These are phyloP conservation scores for Gambelia wislizenii DNA, from an alignment of 2,797 vertebrate species.

Conservation along the genomic window DNA sequence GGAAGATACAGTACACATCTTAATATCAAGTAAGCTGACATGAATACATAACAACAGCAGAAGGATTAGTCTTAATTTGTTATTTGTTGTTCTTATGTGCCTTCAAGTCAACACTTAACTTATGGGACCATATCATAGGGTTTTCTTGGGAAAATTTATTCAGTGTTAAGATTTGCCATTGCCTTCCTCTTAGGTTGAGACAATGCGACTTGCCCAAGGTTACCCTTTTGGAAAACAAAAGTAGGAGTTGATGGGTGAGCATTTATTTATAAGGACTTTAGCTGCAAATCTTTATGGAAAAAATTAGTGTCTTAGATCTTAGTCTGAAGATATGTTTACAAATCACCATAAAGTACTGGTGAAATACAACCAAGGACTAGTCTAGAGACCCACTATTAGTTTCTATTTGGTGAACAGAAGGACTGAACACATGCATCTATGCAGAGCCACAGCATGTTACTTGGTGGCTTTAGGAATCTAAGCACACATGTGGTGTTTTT, in stretches of 20 bases:
- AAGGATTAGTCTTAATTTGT: too few relatives aligned
- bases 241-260: not conserved
- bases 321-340: not conserved
- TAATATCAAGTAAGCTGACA: not conserved
- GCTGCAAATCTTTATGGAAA: not conserved
- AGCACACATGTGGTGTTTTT: not conserved
- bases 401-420: not conserved
- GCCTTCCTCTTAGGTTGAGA: too few relatives aligned
- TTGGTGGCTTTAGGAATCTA: not conserved
- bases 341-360: not conserved
- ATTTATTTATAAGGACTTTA: not conserved
- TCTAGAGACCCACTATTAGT: not conserved
- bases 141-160: too few relatives aligned
- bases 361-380: not conserved
- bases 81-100: too few relatives aligned
- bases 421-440: not conserved
- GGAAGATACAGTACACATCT: not conserved
- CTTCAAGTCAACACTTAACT: too few relatives aligned
- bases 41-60: not conserved
- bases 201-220: not conserved
- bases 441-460: not conserved
- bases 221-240: not conserved
- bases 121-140: too few relatives aligned
- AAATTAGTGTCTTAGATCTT: not conserved
- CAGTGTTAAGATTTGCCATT: too few relatives aligned